A percentile compares a stretch with the other conserved stretches of the same genome.
Conservation (phyloP, 2,888 invertebrate species). For the Allolobophora icterica region DNA sequence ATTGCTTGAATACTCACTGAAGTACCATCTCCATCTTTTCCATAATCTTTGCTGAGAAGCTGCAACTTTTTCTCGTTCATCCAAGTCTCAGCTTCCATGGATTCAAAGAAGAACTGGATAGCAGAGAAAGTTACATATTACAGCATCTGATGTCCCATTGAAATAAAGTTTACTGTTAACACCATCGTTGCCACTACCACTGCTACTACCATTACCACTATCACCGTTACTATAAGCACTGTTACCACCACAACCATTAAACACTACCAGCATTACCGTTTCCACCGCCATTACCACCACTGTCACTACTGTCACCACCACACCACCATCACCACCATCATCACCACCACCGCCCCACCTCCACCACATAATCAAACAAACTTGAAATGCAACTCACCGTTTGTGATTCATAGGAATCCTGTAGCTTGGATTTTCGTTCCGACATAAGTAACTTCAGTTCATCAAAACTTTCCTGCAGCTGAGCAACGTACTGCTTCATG, state of each 20-base stretch:
- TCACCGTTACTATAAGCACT: background rate
- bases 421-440: conserved; percentile 72
- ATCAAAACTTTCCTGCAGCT: conserved; percentile 75
- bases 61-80: conserved; percentile 82
- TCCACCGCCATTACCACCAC: background rate
- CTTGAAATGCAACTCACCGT: conserved; percentile 68
- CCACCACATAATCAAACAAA: background rate
- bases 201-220: background rate
- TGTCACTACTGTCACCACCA: background rate
- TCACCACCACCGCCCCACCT: background rate
- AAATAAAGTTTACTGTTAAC: too few relatives aligned
- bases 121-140: background rate
- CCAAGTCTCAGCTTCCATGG: conserved; percentile 85
- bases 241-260: background rate
- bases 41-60: conserved; percentile 74
- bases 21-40: conserved; percentile 90
- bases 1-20: conserved; percentile 63
- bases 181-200: background rate
- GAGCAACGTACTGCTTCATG: conserved; percentile 75
- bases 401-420: conserved; percentile 83
- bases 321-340: too few relatives aligned
- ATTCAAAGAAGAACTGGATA: conserved; percentile 44
- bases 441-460: conserved; percentile 72
- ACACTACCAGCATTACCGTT: background rate
- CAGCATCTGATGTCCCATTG: background rate